These are phyloP conservation scores for Aquatica leii DNA, from an alignment of 2,888 invertebrate species.

Conservation along the genomic window DNA sequence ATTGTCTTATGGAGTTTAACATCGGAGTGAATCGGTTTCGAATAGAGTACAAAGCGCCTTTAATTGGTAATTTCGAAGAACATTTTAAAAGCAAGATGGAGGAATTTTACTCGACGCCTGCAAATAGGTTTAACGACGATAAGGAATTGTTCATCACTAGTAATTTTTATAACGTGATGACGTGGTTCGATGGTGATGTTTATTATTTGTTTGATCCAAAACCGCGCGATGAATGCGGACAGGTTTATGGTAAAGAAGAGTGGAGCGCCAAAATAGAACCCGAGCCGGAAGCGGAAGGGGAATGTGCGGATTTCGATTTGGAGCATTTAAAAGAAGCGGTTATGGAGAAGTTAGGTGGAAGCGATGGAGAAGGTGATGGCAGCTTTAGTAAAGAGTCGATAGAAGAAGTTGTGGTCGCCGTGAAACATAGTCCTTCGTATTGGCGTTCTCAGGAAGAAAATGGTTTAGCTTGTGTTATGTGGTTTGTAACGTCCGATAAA, in stretches of 20 bases:
- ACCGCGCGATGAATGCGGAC: conserved; percentile 53
- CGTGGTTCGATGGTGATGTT: conserved; percentile 53
- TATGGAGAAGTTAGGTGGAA: conserved; percentile 9
- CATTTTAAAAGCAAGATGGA: conserved; percentile 22
- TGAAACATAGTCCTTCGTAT: conserved; percentile 42
- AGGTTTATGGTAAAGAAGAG: conserved; percentile 54
- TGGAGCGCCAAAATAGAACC: conserved; percentile 46
- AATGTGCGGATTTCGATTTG: conserved; percentile 5
- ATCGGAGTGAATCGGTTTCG: conserved; percentile 55
- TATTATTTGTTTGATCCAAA: conserved; percentile 57
- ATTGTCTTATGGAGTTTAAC: conserved; percentile 52
- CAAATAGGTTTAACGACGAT: conserved; percentile 29
- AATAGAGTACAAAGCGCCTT: conserved; percentile 5
- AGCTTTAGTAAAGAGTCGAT: neutral
- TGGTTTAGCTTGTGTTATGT: conserved; percentile 53
- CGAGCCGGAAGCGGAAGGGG: conserved; percentile 20
- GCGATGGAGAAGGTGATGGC: too few relatives aligned
- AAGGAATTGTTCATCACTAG: conserved; percentile 49
- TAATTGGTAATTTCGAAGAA: conserved; percentile 34
- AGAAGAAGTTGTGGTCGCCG: neutral
- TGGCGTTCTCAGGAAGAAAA: conserved; percentile 51
- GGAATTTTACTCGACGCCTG: conserved; percentile 31
- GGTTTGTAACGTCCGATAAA: conserved; percentile 52
- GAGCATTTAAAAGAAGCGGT: neutral
- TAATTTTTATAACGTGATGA: conserved; percentile 48